Evolutionary conservation across 2,797 vertebrate species (phyloP).

Genomic region (Catamblyrhynchus diadema): DNA sequence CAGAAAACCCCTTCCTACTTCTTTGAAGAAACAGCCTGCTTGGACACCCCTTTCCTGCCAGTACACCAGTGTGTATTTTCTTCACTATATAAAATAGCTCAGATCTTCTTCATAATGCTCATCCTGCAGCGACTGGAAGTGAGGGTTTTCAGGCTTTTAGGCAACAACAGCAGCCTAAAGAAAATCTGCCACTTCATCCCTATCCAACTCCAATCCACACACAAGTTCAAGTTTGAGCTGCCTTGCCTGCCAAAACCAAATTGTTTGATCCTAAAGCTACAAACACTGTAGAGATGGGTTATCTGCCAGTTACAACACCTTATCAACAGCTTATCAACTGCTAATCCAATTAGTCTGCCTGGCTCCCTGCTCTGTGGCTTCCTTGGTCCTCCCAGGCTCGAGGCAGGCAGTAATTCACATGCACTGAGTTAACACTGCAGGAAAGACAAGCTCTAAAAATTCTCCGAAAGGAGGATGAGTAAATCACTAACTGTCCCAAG

Average conservation of each 20-base stretch:
- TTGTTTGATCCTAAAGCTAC: background rate
- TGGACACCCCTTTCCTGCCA: background rate
- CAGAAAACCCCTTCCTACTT: background rate
- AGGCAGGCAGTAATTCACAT: background rate
- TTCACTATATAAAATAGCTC: background rate
- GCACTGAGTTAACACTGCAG: background rate
- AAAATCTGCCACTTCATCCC: background rate
- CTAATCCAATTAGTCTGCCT: conserved; percentile 14
- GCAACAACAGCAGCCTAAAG: background rate
- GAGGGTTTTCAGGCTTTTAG: background rate
- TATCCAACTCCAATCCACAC: background rate
- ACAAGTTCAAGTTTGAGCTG: background rate
- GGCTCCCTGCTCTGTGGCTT: background rate
- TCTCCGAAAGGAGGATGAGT: background rate
- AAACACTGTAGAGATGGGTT: background rate
- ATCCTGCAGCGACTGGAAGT: background rate
- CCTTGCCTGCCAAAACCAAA: background rate
- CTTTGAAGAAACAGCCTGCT: background rate
- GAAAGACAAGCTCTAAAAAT: background rate
- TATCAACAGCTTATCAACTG: background rate
- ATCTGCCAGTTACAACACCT: background rate
- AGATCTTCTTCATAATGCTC: background rate
- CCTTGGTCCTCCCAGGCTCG: background rate
- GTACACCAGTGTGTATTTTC: background rate
- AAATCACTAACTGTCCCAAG: conserved; percentile 15